These are phyloP conservation scores for Bedellia somnulentella DNA, from an alignment of 2,888 invertebrate species.

Conservation along the genomic window DNA sequence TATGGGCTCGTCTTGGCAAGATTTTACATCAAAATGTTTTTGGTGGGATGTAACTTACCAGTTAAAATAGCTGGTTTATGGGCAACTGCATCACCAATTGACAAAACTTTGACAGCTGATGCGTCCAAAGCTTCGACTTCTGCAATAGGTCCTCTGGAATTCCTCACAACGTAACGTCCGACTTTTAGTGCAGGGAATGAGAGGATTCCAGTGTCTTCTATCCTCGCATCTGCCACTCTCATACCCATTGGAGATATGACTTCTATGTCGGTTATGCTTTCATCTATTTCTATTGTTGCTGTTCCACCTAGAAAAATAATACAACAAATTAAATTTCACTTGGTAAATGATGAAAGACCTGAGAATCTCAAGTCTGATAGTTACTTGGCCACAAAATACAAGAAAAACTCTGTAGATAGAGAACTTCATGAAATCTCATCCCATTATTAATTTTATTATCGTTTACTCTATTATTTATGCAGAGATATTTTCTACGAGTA, in stretches of 20 bases:
- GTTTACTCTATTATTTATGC: too few species aligned
- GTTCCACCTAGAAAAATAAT: conserved; percentile 29
- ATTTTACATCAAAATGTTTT: too few species aligned
- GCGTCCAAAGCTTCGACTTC: conserved; percentile 81
- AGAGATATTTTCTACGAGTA: too few species aligned
- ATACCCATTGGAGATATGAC: conserved; percentile 67
- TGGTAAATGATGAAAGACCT: too few species aligned
- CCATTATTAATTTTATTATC: too few species aligned
- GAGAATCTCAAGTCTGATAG: too few species aligned
- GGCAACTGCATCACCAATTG: conserved; percentile 75
- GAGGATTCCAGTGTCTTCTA: conserved; percentile 62
- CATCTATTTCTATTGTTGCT: conserved; percentile 65
- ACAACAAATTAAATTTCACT: too few species aligned
- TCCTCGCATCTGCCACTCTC: conserved; percentile 62
- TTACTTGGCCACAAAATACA: too few species aligned
- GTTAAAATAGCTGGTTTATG: conserved; percentile 81
- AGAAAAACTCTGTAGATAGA: too few species aligned
- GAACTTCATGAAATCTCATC: too few species aligned
- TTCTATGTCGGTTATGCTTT: conserved; percentile 67
- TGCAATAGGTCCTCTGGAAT: conserved; percentile 31
- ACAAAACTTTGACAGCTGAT: conserved; percentile 68
- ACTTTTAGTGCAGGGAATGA: conserved; percentile 78
- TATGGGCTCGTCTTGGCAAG: too few species aligned
- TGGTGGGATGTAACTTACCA: too few species aligned
- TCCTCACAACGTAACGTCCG: conserved; percentile 72